Conservation (phyloP, 2,113 vertebrate genomes). For the Laticauda colubrina region DNA sequence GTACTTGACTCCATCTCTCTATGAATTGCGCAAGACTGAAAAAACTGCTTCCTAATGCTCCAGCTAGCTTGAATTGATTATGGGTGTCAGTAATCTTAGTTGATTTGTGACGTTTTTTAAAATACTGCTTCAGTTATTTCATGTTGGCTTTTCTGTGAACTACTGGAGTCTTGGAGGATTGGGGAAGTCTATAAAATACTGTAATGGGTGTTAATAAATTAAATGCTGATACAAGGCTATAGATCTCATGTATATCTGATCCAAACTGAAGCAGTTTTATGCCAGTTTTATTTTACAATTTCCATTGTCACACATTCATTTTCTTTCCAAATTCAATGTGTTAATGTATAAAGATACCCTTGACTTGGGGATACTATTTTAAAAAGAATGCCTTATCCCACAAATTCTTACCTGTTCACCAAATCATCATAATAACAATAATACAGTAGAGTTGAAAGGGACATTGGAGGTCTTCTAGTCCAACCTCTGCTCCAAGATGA, state of each 20-base stretch:
- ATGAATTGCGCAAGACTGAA: background rate
- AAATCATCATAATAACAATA: background rate
- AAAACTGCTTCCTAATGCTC: background rate
- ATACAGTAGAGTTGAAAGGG: background rate
- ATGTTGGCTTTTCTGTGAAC: background rate
- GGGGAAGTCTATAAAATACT: background rate
- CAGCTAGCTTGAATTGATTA: background rate
- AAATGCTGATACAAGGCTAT: background rate
- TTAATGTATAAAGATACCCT: background rate
- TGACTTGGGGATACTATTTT: background rate
- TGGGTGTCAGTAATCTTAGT: background rate
- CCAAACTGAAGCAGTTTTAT: background rate
- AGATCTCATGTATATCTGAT: background rate
- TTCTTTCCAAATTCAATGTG: background rate
- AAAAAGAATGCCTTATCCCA: background rate
- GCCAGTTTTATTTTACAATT: background rate
- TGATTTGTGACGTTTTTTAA: background rate
- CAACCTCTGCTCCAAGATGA: background rate
- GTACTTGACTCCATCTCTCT: background rate
- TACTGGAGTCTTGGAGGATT: background rate
- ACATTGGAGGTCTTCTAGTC: background rate
- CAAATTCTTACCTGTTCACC: background rate
- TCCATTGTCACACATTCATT: background rate
- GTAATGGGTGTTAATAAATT: background rate
- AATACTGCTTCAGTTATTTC: background rate